Percentiles rank a stretch among this genome's conserved stretches.
These are phyloP conservation scores for Colius striatus DNA, from an alignment of 2,113 vertebrate genomes.

Conservation along the genomic window DNA sequence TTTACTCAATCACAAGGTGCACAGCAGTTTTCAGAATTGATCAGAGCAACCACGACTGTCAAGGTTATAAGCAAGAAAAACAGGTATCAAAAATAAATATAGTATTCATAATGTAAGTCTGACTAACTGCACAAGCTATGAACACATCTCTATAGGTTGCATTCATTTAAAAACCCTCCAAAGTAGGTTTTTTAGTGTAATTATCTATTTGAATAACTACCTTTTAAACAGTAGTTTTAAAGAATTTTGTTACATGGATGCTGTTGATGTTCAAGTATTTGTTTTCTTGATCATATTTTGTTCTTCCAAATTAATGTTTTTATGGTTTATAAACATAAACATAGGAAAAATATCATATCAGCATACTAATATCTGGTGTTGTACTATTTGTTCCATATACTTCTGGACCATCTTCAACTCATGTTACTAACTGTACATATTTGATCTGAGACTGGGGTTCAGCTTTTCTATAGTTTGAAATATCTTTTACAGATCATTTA, in stretches of 20 bases:
- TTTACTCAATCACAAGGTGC: neutral
- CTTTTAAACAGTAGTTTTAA: neutral
- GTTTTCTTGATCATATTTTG: neutral
- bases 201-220: neutral
- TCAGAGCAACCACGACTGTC: neutral
- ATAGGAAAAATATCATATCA: constrained; percentile 23
- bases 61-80: neutral
- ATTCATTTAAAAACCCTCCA: neutral
- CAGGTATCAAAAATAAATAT: neutral
- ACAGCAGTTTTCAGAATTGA: neutral
- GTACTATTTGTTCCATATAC: constrained; percentile 36
- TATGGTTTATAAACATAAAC: constrained; percentile 28
- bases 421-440: neutral
- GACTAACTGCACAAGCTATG: neutral
- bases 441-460: constrained; percentile 20
- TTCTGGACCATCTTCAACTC: constrained; percentile 36
- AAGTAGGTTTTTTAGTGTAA: neutral
- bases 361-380: constrained; percentile 32
- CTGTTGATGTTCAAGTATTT: neutral
- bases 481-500: constrained; percentile 52
- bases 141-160: neutral
- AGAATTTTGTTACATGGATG: neutral
- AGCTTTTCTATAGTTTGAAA: constrained; percentile 46
- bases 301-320: constrained; percentile 33
- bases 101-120: neutral